Evolutionary conservation across 2,888 invertebrate genomes (phyloP).

Genomic region (Epirrita christyi): DNA sequence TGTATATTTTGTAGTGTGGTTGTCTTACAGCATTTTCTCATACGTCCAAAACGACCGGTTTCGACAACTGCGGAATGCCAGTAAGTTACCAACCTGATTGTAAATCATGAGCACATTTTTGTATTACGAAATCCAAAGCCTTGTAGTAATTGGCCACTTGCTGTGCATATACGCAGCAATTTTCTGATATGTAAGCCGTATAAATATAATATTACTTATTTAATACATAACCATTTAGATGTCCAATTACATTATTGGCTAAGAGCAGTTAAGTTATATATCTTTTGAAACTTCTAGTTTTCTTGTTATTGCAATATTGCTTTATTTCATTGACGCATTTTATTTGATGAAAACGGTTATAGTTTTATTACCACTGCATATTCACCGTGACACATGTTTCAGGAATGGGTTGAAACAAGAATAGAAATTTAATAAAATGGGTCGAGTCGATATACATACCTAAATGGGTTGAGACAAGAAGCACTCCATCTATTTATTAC

Average conservation of each 20-base stretch:
- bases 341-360: no score
- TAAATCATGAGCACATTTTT: constrained; percentile 36
- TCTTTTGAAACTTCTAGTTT: not conserved
- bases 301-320: not conserved
- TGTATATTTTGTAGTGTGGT: not conserved
- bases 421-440: no score
- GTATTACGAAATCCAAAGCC: constrained; percentile 37
- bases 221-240: constrained; percentile 9
- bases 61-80: constrained; percentile 33
- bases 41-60: constrained; percentile 30
- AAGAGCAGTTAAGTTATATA: constrained; percentile 2
- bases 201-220: constrained; percentile 13
- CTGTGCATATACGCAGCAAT: constrained; percentile 31
- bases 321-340: not conserved
- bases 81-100: constrained; percentile 29
- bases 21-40: constrained; percentile 15
- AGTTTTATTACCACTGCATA: no score
- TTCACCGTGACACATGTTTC: no score
- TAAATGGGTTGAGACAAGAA: no score
- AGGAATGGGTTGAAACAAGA: no score
- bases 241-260: constrained; percentile 17
- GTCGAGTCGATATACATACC: no score
- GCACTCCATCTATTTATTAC: no score
- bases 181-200: constrained; percentile 29
- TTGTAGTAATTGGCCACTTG: constrained; percentile 34